Evolutionary conservation across 2,888 invertebrate genomes (phyloP), one percentile per base, ranked within the genome.

Genomic region (Caenorhabditis angaria): DNA sequence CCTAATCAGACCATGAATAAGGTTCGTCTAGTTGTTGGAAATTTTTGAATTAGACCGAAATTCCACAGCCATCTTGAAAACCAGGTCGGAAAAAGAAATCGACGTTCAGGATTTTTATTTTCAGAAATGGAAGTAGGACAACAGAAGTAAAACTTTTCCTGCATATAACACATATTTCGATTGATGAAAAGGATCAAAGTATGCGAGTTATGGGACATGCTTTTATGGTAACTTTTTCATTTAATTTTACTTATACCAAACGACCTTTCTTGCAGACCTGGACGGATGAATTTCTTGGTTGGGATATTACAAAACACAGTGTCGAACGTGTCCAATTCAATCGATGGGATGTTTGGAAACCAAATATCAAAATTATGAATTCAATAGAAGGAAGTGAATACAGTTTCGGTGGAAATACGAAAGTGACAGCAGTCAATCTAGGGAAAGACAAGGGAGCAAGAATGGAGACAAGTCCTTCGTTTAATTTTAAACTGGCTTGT

Each of bases 321-420:
- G 77, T 86, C n/a, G 68, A 80, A 18, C 73, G 65, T 25, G 81
- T 82, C 3, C 66, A 77, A 41, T 77, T 75, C 50, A 83, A 81
- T 28, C 82, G 82, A 65, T 86, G 84, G 85, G 82, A 86, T 61
- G 70, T 86, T 8, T 87, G 87, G 85, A 76, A 80, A 54, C 87
- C 85, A 32, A 82, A 82, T 25, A 55, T 87, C 8, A 62, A 76
- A 27, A 80, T 84, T 2, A 80, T 83, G 2, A 86, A 86, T 67
- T 83, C 83, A 50, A 78, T 82, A 6, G 80, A 82, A 18, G 86
- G 84, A 3, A 77, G 82, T 28, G 73, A 69, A 48, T 83, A 80
- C 56, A 84, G 85, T 18, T 80, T 82, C 58, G 72, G 74, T 10
- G 62, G 68, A 3, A 59, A 62, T 4, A 68, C 80, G 4, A 77